Evolutionary conservation across 2,113 vertebrate species (phyloP).

Genomic region (Eurystomus gularis): DNA sequence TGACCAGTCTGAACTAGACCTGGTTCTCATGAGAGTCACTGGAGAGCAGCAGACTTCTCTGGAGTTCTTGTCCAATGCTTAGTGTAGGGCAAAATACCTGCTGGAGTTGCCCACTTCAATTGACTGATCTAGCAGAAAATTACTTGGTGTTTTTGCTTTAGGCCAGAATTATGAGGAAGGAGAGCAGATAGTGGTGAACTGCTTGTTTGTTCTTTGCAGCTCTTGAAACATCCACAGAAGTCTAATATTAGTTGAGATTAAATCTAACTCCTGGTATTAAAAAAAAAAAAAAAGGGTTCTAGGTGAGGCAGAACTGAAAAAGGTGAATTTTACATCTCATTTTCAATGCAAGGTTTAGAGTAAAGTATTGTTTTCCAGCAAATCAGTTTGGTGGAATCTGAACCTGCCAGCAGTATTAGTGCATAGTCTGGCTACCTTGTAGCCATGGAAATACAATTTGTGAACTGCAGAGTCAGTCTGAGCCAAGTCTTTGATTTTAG

Average conservation of each 20-base stretch:
- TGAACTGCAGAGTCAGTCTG: not conserved
- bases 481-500: not conserved
- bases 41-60: not conserved
- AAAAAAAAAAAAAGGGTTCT: not conserved
- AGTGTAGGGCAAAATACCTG: not conserved
- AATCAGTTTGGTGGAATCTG: not conserved
- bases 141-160: not conserved
- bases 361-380: not conserved
- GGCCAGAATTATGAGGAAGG: not conserved
- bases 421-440: not conserved
- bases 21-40: not conserved
- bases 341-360: not conserved
- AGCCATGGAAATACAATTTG: not conserved
- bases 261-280: not conserved
- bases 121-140: not conserved
- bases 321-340: not conserved
- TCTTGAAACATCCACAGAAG: not conserved
- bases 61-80: not conserved
- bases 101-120: not conserved
- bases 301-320: not conserved
- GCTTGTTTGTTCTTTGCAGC: not conserved
- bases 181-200: not conserved
- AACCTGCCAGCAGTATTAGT: not conserved
- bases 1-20: not conserved
- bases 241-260: not conserved